These are phyloP conservation scores for Tanypteryx hageni DNA, from an alignment of 2,888 invertebrate species.

Conservation along the genomic window DNA sequence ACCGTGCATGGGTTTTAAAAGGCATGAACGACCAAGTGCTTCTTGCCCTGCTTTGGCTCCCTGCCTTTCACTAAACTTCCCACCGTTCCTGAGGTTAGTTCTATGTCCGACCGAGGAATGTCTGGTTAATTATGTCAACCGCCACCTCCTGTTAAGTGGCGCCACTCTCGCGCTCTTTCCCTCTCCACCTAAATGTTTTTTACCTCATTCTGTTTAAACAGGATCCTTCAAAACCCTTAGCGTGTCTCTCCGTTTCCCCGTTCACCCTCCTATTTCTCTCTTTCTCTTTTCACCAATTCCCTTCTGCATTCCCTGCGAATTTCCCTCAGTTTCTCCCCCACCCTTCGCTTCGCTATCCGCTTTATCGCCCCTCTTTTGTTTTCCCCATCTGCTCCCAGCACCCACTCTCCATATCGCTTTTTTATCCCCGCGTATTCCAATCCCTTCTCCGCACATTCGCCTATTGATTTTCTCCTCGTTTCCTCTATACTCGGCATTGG, in stretches of 20 bases:
- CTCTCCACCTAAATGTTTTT: neutral
- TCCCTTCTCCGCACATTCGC: neutral
- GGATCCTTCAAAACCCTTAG: no score
- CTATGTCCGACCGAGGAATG: neutral
- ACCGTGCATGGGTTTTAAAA: neutral
- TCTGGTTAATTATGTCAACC: conserved; percentile 17
- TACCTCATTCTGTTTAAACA: no score
- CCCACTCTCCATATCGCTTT: no score
- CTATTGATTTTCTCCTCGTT: no score
- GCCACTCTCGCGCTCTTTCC: neutral
- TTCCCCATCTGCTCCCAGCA: no score
- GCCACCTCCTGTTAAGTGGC: neutral
- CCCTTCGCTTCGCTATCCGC: neutral
- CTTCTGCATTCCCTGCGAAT: neutral
- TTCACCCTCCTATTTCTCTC: no score
- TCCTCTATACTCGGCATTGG: no score
- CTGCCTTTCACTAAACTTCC: neutral
- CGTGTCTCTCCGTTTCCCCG: no score
- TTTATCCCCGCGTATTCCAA: no score
- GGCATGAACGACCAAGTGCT: neutral
- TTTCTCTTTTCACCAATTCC: neutral
- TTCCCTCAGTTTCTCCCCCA: neutral
- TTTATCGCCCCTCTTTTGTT: neutral
- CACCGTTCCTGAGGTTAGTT: neutral
- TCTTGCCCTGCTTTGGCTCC: neutral